phyloP scores from a whole-genome alignment of 2,888 invertebrate species.

The Yponomeuta malinellus region DNA sequence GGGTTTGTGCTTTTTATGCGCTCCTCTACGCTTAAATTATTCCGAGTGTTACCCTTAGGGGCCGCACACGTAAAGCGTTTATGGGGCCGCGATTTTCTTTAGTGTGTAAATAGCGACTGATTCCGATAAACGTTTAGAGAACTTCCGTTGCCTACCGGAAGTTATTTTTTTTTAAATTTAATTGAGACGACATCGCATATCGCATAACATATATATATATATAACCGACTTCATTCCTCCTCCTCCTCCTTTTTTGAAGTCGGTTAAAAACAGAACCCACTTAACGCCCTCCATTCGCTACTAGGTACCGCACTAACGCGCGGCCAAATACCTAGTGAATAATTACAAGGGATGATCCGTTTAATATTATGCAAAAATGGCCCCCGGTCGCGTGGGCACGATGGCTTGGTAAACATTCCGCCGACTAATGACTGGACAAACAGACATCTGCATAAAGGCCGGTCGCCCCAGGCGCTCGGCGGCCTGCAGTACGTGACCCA shows the following conservation, averaged over 20 bases:
- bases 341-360: slow-evolving; percentile 69
- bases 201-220: no score
- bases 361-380: slow-evolving; percentile 72
- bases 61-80: slow-evolving; percentile 58
- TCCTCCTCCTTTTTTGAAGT: no score
- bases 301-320: background rate
- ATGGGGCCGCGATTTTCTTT: slow-evolving; percentile 32
- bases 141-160: background rate
- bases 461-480: slow-evolving; percentile 11
- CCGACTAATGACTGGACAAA: slow-evolving; percentile 77
- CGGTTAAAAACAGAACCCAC: no score
- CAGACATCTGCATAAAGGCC: slow-evolving; percentile 74
- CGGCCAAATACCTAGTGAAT: slow-evolving; percentile 49
- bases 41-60: slow-evolving; percentile 63
- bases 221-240: no score
- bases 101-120: background rate
- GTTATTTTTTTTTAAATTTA: no score
- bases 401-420: slow-evolving; percentile 41
- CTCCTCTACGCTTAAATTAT: slow-evolving; percentile 57
- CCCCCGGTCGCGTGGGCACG: slow-evolving; percentile 31
- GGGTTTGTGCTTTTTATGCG: slow-evolving; percentile 70
- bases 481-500: background rate
- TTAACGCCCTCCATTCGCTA: background rate
- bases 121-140: background rate
- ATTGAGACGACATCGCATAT: no score